Conservation (phyloP, 2,888 invertebrate species). For the Coelopa pilipes region DNA sequence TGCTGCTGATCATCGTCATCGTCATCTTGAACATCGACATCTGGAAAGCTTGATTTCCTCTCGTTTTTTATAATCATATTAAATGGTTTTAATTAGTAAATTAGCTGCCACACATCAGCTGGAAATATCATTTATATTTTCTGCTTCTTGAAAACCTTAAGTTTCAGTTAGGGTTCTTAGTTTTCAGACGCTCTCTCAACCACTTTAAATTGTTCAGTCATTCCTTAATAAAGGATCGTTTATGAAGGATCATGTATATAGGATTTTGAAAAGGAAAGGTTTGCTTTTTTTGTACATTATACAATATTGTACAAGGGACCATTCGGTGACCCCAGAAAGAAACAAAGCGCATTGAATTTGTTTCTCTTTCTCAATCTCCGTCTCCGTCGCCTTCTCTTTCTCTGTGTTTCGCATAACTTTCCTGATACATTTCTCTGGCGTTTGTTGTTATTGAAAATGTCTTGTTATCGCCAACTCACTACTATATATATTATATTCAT, state of each 20-base stretch:
- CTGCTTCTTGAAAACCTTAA: conserved; percentile 1
- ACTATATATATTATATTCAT: conserved; percentile 3
- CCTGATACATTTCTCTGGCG: neutral
- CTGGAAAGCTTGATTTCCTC: neutral
- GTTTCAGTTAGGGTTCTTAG: neutral
- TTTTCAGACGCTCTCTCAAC: neutral
- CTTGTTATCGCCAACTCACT: conserved; percentile 30
- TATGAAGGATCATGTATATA: too few relatives aligned
- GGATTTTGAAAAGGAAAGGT: too few relatives aligned
- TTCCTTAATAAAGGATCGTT: too few relatives aligned
- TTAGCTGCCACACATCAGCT: neutral
- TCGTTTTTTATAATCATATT: conserved; percentile 30
- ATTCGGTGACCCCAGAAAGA: neutral
- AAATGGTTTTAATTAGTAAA: conserved; percentile 35
- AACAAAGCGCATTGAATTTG: too few relatives aligned
- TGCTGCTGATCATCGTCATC: conserved; percentile 4
- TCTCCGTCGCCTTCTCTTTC: neutral
- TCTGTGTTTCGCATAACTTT: too few relatives aligned
- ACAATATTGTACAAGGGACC: neutral
- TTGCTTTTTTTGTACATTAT: too few relatives aligned
- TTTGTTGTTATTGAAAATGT: conserved; percentile 34
- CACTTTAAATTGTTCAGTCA: neutral
- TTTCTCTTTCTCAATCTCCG: too few relatives aligned
- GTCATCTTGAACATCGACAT: neutral
- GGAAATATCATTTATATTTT: conserved; percentile 1